Conservation (phyloP, 2,888 invertebrate species). For the Tenodera sinensis region DNA sequence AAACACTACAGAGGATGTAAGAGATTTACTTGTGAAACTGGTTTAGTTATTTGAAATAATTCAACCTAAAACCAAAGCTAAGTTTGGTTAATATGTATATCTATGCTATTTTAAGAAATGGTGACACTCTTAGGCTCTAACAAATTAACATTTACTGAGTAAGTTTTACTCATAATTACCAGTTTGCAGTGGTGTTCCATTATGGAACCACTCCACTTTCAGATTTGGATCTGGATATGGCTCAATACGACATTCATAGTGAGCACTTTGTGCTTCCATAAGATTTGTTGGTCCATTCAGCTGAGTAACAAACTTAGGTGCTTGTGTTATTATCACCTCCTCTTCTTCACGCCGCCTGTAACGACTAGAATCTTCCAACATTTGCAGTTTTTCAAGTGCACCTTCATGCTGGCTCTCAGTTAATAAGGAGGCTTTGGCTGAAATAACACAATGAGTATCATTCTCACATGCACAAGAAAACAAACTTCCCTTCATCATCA, state of each 20-base stretch:
- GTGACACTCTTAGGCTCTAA: background rate
- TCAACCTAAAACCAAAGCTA: no score
- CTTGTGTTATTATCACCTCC: constrained; percentile 73
- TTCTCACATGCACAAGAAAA: background rate
- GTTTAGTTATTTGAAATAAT: no score
- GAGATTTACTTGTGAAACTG: no score
- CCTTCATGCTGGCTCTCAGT: constrained; percentile 86
- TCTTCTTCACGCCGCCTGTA: constrained; percentile 73
- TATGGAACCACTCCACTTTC: constrained; percentile 91
- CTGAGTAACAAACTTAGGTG: constrained; percentile 81
- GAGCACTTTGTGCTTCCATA: constrained; percentile 84
- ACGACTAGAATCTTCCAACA: constrained; percentile 76
- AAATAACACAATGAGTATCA: constrained; percentile 34
- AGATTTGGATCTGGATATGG: constrained; percentile 87
- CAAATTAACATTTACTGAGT: background rate
- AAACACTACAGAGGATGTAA: no score
- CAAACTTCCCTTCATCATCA: background rate
- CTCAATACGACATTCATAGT: constrained; percentile 89
- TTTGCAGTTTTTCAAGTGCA: constrained; percentile 80
- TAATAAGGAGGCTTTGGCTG: constrained; percentile 83
- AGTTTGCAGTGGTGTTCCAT: constrained; percentile 81
- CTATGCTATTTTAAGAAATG: background rate
- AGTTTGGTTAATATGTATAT: no score
- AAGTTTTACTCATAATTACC: constrained; percentile 45
- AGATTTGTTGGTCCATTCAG: constrained; percentile 81